Conservation (phyloP, 2,888 invertebrate species). For the Drosophila gaucha region DNA sequence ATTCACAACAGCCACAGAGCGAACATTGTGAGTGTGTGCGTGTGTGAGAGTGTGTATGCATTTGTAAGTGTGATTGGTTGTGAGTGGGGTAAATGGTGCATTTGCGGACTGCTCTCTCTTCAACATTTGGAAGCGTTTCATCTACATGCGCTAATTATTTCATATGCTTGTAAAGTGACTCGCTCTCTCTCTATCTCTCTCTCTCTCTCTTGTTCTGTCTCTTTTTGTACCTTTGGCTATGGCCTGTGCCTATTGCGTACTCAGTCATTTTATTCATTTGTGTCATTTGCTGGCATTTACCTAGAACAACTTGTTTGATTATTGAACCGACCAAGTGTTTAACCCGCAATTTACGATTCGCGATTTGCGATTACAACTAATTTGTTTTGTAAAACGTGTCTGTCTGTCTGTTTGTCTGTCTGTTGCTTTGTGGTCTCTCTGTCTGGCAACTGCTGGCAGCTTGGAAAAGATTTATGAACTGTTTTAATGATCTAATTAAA, state of each 20-base stretch:
- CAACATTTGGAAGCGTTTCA: constrained; percentile 63
- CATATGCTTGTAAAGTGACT: constrained; percentile 57
- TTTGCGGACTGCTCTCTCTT: constrained; percentile 43
- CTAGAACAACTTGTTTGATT: constrained; percentile 79
- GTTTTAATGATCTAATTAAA: constrained; percentile 82
- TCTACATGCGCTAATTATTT: constrained; percentile 78
- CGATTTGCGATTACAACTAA: constrained; percentile 66
- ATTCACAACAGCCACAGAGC: constrained; percentile 34
- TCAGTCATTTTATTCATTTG: constrained; percentile 43
- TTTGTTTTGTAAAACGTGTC: constrained; percentile 73
- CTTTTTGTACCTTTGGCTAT: constrained; percentile 7
- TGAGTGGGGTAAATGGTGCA: constrained; percentile 22
- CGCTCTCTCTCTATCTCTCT: constrained; percentile 30
- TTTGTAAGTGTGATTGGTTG: constrained; percentile 18
- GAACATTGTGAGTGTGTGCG: not conserved
- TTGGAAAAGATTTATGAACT: constrained; percentile 79
- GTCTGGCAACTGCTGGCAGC: constrained; percentile 35
- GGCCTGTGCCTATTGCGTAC: constrained; percentile 25
- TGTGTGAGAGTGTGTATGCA: constrained; percentile 12
- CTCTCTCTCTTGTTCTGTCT: not conserved
- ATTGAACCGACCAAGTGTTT: constrained; percentile 69
- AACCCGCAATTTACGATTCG: constrained; percentile 51
- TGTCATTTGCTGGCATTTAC: constrained; percentile 53
- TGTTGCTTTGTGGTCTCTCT: constrained; percentile 21
- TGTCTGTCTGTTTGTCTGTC: constrained; percentile 17